A percentile compares a stretch with the other conserved stretches of the same genome.
These are phyloP conservation scores for Kryptolebias ocellatus DNA, from an alignment of 2,797 vertebrate species.

Conservation along the genomic window DNA sequence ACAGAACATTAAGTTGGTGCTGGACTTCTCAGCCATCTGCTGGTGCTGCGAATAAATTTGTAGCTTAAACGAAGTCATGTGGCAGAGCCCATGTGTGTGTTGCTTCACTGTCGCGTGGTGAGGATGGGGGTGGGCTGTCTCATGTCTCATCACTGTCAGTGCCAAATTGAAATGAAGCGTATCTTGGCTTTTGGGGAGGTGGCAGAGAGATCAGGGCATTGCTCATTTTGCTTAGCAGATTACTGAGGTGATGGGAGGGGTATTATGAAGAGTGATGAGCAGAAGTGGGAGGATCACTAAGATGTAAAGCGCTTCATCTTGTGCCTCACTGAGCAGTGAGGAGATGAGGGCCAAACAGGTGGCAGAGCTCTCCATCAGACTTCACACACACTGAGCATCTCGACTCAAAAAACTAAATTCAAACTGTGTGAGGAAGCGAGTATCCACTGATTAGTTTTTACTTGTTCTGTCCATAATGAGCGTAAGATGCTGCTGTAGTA, in stretches of 20 bases:
- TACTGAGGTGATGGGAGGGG: constrained; percentile 37
- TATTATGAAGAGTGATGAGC: constrained; percentile 77
- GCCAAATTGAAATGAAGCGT: constrained; percentile 65
- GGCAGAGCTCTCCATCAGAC: constrained; percentile 66
- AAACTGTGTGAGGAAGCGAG: constrained; percentile 56
- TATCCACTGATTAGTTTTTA: constrained; percentile 54
- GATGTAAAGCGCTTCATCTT: constrained; percentile 83
- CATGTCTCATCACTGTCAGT: constrained; percentile 67
- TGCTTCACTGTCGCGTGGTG: constrained; percentile 31
- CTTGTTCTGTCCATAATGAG: constrained; percentile 40
- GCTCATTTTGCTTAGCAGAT: constrained; percentile 70
- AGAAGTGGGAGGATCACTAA: constrained; percentile 85
- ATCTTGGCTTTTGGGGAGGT: constrained; percentile 47
- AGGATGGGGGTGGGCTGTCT: constrained; percentile 56
- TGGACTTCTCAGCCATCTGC: constrained; percentile 65
- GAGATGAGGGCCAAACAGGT: constrained; percentile 71
- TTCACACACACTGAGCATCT: constrained; percentile 60
- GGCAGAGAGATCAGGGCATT: constrained; percentile 50
- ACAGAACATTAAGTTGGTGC: constrained; percentile 61
- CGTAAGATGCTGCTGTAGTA: background rate
- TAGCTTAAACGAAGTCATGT: constrained; percentile 49
- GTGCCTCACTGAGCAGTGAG: constrained; percentile 80
- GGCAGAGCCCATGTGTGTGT: constrained; percentile 44
- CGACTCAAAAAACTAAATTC: constrained; percentile 48
- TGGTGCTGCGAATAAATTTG: constrained; percentile 40